Conservation (phyloP, 2,888 invertebrate species). For the Tetrapedia diversipes region DNA sequence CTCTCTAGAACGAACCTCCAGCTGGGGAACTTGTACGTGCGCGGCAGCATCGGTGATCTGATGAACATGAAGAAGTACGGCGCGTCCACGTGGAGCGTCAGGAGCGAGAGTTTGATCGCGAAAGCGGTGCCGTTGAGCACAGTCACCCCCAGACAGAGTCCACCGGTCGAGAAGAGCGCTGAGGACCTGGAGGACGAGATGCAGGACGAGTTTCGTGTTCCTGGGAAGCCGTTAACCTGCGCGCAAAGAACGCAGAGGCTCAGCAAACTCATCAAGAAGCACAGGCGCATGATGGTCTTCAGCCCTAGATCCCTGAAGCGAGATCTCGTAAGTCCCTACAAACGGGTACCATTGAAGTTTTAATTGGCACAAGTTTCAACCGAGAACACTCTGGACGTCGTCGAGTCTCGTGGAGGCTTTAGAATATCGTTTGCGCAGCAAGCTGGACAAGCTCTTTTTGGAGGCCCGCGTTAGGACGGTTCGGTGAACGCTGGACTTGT, state of each 20-base stretch:
- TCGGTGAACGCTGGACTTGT: too few relatives aligned
- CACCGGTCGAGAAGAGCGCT: constrained; percentile 78
- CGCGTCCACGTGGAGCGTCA: constrained; percentile 88
- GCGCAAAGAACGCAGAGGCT: constrained; percentile 88
- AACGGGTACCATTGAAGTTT: not conserved
- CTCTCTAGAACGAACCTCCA: constrained; percentile 83
- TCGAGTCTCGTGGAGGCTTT: too few relatives aligned
- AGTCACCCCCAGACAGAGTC: constrained; percentile 86
- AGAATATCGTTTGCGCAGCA: too few relatives aligned
- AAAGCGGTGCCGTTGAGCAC: constrained; percentile 89
- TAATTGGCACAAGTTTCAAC: not conserved
- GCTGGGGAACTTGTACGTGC: constrained; percentile 73
- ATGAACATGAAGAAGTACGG: constrained; percentile 91
- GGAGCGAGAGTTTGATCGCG: constrained; percentile 89
- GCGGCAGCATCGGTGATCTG: constrained; percentile 90
- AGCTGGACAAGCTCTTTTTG: too few relatives aligned
- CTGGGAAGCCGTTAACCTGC: constrained; percentile 86
- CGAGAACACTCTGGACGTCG: not conserved
- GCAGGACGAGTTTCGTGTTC: constrained; percentile 58
- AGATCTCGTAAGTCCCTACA: constrained; percentile 55
- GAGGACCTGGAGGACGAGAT: constrained; percentile 65
- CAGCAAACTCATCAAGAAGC: constrained; percentile 87
- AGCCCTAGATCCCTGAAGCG: constrained; percentile 55
- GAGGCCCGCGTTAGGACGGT: too few relatives aligned
- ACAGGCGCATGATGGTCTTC: constrained; percentile 84